Evolutionary conservation across 35 echinoderm and acorn worm species (phyloP), one percentile per base, ranked within the genome.

Genomic region (Hemicentrotus pulcherrimus): DNA sequence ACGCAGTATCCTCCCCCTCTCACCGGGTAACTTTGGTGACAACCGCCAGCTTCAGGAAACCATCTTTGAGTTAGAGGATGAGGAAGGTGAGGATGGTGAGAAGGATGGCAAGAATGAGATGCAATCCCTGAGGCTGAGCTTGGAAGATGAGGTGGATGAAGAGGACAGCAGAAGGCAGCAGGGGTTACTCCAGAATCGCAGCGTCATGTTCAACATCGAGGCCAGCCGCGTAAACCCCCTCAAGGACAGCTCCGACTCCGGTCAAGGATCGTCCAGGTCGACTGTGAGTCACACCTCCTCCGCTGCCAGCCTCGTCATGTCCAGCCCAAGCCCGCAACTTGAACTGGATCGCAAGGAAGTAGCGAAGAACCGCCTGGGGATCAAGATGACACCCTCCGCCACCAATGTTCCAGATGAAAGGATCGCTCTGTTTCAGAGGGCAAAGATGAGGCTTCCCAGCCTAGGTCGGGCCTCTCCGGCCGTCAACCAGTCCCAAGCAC

Each of bases 241-340:
- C n/a, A 97, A 97, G 28, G 97, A 98, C 5, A 96, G 95, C 28
- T 95, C 95, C 15, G 97, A 99, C 32, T 97, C 97, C 0, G 97
- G 96, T 95, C 98, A 97, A n/a, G 94, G 97, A 12, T 99, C 98
- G 10, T 94, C 96, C 22, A 91, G 96, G 32, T 97, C 98, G 0
- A 98, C 94, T 2, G 95, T 95, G 24, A 97, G 97, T 61, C 94
- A 96, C 70, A 91, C 94, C 10, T 95, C 92, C 3, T 99, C 98
- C 4, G 95, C 97, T 6, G 86, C 96, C 14, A 98, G 97, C 48
- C 86, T 94, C 19, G 32, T 96, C 41, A n/a, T 95, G 19, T 97
- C 97, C 15, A 99, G 97, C 24, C 97, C 98, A 22, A 99, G 98
- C 58, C 98, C 98, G 11, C 88, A 95, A 31, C 33, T 96, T 70